Evolutionary conservation across 2,113 vertebrate genomes (phyloP), one percentile per base, ranked within the genome.

Genomic region (Eretmochelys imbricata): DNA sequence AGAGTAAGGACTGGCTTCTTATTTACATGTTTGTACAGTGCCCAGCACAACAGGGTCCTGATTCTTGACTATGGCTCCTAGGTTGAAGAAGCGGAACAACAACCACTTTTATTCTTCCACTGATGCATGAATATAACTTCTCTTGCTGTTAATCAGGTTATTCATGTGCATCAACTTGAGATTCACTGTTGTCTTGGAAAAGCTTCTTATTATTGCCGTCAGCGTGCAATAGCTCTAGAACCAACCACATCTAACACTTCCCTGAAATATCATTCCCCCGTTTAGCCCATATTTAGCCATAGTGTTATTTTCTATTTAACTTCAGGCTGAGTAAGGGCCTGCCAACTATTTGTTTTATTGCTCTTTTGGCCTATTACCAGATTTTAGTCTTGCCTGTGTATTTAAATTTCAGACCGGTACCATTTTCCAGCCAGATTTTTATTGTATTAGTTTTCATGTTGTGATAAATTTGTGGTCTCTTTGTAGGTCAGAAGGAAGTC

Each of bases 31-130:
- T 13, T 89, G 9, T 42, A 2, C 7, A 72, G 3, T 72, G 24
- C 14, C 1, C 46, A 29, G 76, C 85, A 20, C 53, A 55, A 81
- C 0, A 5, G 59, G 4, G 27, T 27, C 25, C 14, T 86, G 42
- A 11, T 65, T 57, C 4, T 72, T n/a, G 8, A 38, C 0, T 5
- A 4, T 38, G 38, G 79, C 27, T 84, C 1, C 2, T 4, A 24
- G 22, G 9, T 6, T 5, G 57, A 59, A 16, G 17, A 7, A 80
- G 25, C 19, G 51, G 1, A 2, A 72, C 19, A 72, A 19, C 17
- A 62, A 13, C 5, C 27, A 62, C 27, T 38, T n/a, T 72, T 72
- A 38, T 72, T 72, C 19, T 72, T 72, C n/a, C 19, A 72, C 14
- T 72, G 5, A 20, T 72, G 35, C 65, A 31, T n/a, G 14, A n/a